Percentiles rank a stretch among this genome's conserved stretches.
These are phyloP conservation scores for Falco columbarius DNA, from an alignment of 2,797 vertebrate genomes.

Conservation along the genomic window DNA sequence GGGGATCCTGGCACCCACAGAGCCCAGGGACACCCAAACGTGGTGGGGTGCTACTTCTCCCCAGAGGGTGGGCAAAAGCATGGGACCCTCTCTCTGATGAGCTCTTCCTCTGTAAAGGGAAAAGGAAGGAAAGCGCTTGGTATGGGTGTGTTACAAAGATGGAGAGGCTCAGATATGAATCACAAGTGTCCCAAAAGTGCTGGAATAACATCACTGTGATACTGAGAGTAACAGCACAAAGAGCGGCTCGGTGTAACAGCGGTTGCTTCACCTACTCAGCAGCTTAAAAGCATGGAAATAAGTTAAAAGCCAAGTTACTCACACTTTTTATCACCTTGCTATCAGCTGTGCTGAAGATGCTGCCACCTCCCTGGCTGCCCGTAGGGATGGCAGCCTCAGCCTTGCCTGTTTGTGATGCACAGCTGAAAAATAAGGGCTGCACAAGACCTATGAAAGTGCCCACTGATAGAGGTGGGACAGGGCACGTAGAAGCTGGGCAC, in stretches of 20 bases:
- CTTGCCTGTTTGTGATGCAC: background rate
- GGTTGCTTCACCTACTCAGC: background rate
- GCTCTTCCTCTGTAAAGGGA: background rate
- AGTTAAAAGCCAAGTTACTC: background rate
- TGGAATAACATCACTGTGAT: background rate
- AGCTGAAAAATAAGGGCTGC: background rate
- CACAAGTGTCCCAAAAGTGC: background rate
- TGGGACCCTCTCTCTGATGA: background rate
- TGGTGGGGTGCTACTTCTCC: background rate
- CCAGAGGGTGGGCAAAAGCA: background rate
- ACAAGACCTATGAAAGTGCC: rapidly evolving
- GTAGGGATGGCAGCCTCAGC: background rate
- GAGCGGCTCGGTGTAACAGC: rapidly evolving
- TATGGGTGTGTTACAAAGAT: no score
- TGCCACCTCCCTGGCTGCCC: background rate
- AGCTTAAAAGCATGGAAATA: background rate
- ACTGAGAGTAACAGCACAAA: background rate
- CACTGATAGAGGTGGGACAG: rapidly evolving
- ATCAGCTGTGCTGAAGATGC: background rate
- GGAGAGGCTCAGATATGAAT: background rate
- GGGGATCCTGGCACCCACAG: background rate
- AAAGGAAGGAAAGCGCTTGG: background rate
- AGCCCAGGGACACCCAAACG: background rate
- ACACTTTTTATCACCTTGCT: background rate
- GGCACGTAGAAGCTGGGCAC: rapidly evolving